phyloP scores from a whole-genome alignment of 2,113 vertebrate species.

The Indri indri region DNA sequence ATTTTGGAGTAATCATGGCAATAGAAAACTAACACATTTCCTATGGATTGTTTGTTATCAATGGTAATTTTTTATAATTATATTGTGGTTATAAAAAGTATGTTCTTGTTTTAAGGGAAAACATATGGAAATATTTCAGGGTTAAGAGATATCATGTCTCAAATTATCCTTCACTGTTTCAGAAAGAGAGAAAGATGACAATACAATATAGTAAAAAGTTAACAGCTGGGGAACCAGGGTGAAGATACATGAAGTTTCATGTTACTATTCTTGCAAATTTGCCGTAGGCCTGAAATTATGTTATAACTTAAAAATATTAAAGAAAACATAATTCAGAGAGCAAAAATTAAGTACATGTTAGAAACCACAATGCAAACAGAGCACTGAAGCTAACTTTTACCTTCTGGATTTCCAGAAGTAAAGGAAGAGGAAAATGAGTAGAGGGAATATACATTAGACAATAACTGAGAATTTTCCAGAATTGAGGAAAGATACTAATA shows the following conservation, averaged over 20 bases:
- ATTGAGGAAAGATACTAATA: neutral
- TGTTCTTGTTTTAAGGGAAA: neutral
- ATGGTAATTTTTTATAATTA: slow-evolving; percentile 4
- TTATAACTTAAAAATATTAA: neutral
- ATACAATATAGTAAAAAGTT: neutral
- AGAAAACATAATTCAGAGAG: neutral
- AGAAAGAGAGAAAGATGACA: neutral
- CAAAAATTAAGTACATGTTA: neutral
- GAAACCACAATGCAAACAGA: neutral
- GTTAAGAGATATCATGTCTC: neutral
- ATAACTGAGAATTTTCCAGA: neutral
- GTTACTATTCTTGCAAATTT: neutral
- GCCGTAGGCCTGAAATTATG: neutral
- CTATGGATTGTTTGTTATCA: neutral
- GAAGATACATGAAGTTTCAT: neutral
- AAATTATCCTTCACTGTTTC: neutral
- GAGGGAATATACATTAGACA: neutral
- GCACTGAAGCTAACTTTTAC: neutral
- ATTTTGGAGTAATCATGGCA: neutral
- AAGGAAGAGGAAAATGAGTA: neutral
- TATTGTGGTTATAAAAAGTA: neutral
- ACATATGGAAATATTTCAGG: neutral
- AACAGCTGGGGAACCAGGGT: neutral
- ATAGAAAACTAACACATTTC: neutral
- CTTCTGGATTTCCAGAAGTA: neutral